Base-by-base conservation (phyloP, 2,113 vertebrate species). In the Colius striatus region DNA sequence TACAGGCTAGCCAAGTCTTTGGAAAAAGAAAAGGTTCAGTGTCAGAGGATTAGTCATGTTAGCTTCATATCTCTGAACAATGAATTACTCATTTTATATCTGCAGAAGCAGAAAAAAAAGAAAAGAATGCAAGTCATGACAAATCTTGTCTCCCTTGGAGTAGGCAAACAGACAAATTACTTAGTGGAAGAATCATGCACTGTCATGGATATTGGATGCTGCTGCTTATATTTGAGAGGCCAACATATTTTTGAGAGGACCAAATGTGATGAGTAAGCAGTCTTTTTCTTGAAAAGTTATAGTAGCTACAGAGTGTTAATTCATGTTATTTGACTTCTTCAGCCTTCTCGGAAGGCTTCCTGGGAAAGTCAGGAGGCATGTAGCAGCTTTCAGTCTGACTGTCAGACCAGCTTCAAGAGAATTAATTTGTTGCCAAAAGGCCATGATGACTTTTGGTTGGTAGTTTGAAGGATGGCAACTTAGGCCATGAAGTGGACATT, bases 11-110 rank as follows among this genome's bases (percentile, higher is more conserved):
- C 21, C 77, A 90, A 82, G 55, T 13, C 23, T 86, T 84, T 17
- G 15, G 9, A 8, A 78, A 81, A 84, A 85, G 85, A 81, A 84
- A 58, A n/a, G 16, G 5, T 32, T 89, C 17, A 48, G 1, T 21
- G 58, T 72, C 78, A 74, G 65, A 61, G 41, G 43, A 93, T 94
- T 79, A 76, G 50, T 94, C 58, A 54, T n/a, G 20, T 30, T 63
- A 73, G 9, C 73, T 84, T 89, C 60, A 38, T 73, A 50, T 60
- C 62, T 58, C 62, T 71, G 38, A 94, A 43, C 26, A 90, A 84
- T 41, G 22, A 88, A 80, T 90, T 77, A 80, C 38, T 79, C 41
- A 82, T 63, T 70, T 47, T 38, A 26, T 92, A 72, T 65, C 73
- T 72, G 7, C 19, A 75, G 54, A 74, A 84, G 21, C 2, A 80